Evolutionary conservation across 2,888 invertebrate species (phyloP), one percentile per base, ranked within the genome.

Genomic region (Strigamia maritima): DNA sequence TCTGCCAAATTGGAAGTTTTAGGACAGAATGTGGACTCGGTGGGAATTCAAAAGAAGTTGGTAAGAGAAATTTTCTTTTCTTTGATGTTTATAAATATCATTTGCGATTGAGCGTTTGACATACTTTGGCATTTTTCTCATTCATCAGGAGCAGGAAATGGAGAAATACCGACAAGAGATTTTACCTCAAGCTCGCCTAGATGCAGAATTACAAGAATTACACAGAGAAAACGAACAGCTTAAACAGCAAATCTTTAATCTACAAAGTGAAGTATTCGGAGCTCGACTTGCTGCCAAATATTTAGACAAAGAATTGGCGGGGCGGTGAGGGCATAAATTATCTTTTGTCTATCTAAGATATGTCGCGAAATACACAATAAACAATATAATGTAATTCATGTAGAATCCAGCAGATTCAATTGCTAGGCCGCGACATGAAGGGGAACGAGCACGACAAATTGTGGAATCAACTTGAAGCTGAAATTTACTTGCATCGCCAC

Each of bases 261-360:
- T 94, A 76, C 92, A 94, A 84, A 92, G 92, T 19, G 94, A 94
- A 86, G 90, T 94, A 8, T 94, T 92, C 84, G 94, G 94, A 60
- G 93, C 94, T 16, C 90, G 93, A 83, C 87, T 94, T 82, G 94
- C 94, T 12, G 93, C 94, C 14, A 93, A 93, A 84, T 94, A 94
- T 85, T 87, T 94, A 82, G 94, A 95, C 86, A 94, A 94, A 85
- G 93, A 94, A 85, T 86, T 94, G 80, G 93, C 93, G 40, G 89
- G 89, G 81, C 87, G 89, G 89, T 89, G 81, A 78, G 75, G 75
- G 31, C 14, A 24, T 2, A 22, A 8, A 14, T 70, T 16, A 19
- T 12, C 6, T n/a, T 70, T 70, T 28, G 4, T 60, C 7, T 60
- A 28, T 14, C 14, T n/a, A 3, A 12, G 2, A 1, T 19, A 70